Evolutionary conservation across 2,113 vertebrate species (phyloP).

Genomic region (Colistium nudipinnis): DNA sequence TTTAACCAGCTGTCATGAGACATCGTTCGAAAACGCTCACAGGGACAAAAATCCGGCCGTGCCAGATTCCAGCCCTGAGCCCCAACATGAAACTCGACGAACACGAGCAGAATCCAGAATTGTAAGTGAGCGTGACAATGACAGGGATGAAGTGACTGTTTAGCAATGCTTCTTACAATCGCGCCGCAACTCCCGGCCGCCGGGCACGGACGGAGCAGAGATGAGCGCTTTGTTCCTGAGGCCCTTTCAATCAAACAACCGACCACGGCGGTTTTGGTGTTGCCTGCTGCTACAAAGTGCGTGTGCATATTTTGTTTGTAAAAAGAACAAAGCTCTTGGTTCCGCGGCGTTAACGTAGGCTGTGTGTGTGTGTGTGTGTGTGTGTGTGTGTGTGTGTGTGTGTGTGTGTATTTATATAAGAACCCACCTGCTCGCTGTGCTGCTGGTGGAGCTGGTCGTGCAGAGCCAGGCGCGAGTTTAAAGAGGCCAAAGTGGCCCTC

Average conservation of each 20-base stretch:
- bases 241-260: conserved; percentile 40
- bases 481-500: conserved; percentile 62
- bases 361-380: conserved; percentile 5
- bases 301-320: conserved; percentile 3
- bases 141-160: conserved; percentile 52
- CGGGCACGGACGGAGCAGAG: conserved; percentile 24
- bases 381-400: not conserved
- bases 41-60: conserved; percentile 55
- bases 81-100: conserved; percentile 45
- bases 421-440: conserved; percentile 70
- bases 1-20: not conserved
- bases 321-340: not conserved
- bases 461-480: conserved; percentile 63
- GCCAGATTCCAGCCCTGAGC: conserved; percentile 68
- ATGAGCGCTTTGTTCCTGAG: conserved; percentile 43
- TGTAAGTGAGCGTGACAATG: conserved; percentile 43
- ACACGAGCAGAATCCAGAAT: conserved; percentile 64
- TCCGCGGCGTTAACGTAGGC: too few relatives aligned
- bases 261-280: conserved; percentile 8
- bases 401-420: not conserved
- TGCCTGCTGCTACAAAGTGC: conserved; percentile 15
- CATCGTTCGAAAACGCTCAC: not conserved
- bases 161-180: conserved; percentile 34
- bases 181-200: conserved; percentile 40
- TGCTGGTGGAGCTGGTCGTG: conserved; percentile 66